phyloP scores from a whole-genome alignment of 2,113 vertebrate genomes.

The Ammospiza caudacuta region DNA sequence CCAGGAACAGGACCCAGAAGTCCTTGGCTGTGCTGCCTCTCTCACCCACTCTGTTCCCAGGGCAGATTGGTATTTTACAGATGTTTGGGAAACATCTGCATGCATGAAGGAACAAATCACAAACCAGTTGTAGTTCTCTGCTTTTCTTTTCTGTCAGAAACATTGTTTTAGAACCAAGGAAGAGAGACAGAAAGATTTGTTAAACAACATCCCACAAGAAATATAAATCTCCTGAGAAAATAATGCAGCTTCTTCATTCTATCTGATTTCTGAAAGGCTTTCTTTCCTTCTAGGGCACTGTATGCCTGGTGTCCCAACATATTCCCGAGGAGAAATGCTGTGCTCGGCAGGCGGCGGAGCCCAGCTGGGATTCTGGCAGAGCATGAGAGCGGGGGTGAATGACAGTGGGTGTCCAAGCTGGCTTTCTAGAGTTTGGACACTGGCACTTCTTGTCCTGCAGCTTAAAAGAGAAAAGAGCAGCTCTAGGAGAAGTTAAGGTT shows the following conservation, averaged over 20 bases:
- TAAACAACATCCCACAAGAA: slow-evolving; percentile 26
- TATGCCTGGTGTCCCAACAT: background rate
- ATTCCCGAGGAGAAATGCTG: background rate
- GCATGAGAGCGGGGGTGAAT: background rate
- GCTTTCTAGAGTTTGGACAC: background rate
- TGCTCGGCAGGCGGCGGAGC: background rate
- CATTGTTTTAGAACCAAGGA: slow-evolving; percentile 38
- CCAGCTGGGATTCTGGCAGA: slow-evolving; percentile 27
- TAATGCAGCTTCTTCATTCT: slow-evolving; percentile 16
- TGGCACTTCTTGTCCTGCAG: background rate
- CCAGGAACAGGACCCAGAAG: background rate
- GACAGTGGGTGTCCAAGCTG: background rate
- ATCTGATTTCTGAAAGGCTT: slow-evolving; percentile 29
- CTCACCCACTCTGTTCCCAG: background rate
- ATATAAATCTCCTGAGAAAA: slow-evolving; percentile 59
- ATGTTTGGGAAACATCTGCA: slow-evolving; percentile 40
- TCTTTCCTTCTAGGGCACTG: background rate
- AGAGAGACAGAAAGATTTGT: slow-evolving; percentile 31
- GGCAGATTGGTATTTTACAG: background rate
- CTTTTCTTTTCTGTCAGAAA: slow-evolving; percentile 38
- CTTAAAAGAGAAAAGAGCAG: background rate
- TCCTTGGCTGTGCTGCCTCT: background rate
- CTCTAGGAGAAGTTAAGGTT: background rate
- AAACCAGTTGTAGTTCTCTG: background rate
- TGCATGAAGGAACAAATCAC: slow-evolving; percentile 27